phyloP scores from a whole-genome alignment of 2,888 invertebrate species.

The Platycnemis pennipes region DNA sequence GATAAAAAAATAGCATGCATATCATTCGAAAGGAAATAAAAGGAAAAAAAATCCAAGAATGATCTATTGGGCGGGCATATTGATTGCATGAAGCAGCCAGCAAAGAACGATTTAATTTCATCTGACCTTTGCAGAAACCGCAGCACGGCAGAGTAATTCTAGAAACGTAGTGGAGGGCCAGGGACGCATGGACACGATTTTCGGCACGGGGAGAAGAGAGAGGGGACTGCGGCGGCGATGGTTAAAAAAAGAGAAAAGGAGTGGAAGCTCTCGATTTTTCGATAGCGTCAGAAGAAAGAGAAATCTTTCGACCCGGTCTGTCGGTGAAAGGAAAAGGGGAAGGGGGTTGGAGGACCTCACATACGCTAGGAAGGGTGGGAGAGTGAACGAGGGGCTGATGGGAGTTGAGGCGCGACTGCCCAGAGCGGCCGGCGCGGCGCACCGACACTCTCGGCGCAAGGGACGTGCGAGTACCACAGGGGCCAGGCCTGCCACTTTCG shows the following conservation, averaged over 20 bases:
- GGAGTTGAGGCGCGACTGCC: background rate
- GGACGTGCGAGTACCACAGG: background rate
- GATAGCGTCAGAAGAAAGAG: background rate
- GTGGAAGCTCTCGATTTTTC: slow-evolving; percentile 27
- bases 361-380: background rate
- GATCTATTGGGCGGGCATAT: too few species aligned
- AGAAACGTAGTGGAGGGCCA: too few species aligned
- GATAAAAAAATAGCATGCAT: too few species aligned
- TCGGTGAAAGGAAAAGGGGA: background rate
- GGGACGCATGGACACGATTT: background rate
- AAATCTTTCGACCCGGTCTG: background rate
- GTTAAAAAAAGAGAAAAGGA: background rate
- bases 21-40: too few species aligned
- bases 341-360: background rate
- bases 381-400: background rate
- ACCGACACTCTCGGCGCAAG: too few species aligned
- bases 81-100: too few species aligned
- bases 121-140: too few species aligned
- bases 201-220: background rate
- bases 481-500: background rate
- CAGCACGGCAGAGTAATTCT: too few species aligned
- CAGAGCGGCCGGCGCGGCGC: background rate
- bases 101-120: too few species aligned
- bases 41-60: too few species aligned
- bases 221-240: background rate